Base-by-base conservation (phyloP, 1,140 invertebrate species). In the Onthophagus taurus region DNA sequence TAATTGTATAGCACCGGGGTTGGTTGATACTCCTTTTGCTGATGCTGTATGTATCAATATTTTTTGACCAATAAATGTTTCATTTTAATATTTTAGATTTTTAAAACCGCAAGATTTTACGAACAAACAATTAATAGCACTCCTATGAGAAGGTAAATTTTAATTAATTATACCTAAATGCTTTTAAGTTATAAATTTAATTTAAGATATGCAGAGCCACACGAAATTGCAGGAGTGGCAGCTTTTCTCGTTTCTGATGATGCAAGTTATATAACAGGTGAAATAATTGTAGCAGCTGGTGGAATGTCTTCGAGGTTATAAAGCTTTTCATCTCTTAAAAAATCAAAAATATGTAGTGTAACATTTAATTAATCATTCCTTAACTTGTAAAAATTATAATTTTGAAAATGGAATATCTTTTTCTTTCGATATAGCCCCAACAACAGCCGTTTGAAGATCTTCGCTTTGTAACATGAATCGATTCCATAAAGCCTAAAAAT, bases 181-280 rank as follows among this genome's bases (percentile, higher is more conserved):
- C 31, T 8, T 33, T 33, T 35, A 31, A 47, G 6, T 33, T 16
- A 16, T 6, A 9, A 33, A 6, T 6, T 6, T 12, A 7, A 20
- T 26, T 41, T 6, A 26, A 41, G 38, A 26, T 67, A 84, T 47
- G 82, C 80, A 12, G 65, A 76, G 44, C 75, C 87, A 9, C 69
- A 84, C 23, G 93, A 98, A 60, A 85, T 95, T 44, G 80, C 81
- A 1, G 35, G 35, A 12, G 69, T 85, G 19, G 90, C 89, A 16
- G 82, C 91, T 19, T 97, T 94, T 66, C 67, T 98, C 26, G 83
- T 77, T 21, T 95, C 90, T 0, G 78, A 93, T 45, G 93, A 97
- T 72, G 85, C 91, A 9, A 79, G 78, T 9, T 98, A 94, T 59
- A 79, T 97, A 20, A 97, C 91, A 38, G 95, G 95, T 13, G 94